Percentiles rank a stretch among this genome's conserved stretches.
Conservation (phyloP, 2,888 invertebrate species). For the Meteorus colon region DNA sequence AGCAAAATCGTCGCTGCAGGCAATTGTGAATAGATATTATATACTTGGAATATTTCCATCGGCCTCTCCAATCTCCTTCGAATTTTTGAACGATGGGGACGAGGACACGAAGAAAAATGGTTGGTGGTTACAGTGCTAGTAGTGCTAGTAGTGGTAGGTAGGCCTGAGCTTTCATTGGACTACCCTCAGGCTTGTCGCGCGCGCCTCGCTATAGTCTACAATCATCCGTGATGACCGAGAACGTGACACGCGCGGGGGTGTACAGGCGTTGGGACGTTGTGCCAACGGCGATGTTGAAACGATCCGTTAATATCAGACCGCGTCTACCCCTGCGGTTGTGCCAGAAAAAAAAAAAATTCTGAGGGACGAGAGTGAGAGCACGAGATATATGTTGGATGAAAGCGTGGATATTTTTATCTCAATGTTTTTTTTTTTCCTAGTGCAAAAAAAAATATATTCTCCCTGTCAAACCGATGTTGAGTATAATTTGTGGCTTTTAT, state of each 20-base stretch:
- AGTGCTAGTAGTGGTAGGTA: not conserved
- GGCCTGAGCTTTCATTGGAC: slow-evolving; percentile 24
- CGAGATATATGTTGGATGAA: slow-evolving; percentile 2
- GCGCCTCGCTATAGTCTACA: slow-evolving; percentile 25
- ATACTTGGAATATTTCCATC: slow-evolving; percentile 6
- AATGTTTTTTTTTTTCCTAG: not conserved
- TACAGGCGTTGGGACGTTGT: slow-evolving; percentile 9
- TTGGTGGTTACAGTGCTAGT: not conserved
- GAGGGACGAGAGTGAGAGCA: not conserved
- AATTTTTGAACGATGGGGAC: slow-evolving; percentile 6
- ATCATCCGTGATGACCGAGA: slow-evolving; percentile 46
- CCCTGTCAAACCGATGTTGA: not conserved
- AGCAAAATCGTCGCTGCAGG: slow-evolving; percentile 7
- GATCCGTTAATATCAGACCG: slow-evolving; percentile 48
- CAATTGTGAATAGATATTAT: not conserved
- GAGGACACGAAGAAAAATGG: not conserved
- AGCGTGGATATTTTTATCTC: slow-evolving; percentile 20
- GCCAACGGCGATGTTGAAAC: slow-evolving; percentile 45
- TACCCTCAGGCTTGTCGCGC: slow-evolving; percentile 34
- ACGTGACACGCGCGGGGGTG: slow-evolving; percentile 41
- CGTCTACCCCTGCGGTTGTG: slow-evolving; percentile 15
- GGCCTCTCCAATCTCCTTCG: not conserved
- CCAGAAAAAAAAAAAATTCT: slow-evolving; percentile 16
- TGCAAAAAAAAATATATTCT: not conserved
- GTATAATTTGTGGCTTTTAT: not conserved